phyloP scores from a whole-genome alignment of 2,113 vertebrate species.

The Spea bombifrons region DNA sequence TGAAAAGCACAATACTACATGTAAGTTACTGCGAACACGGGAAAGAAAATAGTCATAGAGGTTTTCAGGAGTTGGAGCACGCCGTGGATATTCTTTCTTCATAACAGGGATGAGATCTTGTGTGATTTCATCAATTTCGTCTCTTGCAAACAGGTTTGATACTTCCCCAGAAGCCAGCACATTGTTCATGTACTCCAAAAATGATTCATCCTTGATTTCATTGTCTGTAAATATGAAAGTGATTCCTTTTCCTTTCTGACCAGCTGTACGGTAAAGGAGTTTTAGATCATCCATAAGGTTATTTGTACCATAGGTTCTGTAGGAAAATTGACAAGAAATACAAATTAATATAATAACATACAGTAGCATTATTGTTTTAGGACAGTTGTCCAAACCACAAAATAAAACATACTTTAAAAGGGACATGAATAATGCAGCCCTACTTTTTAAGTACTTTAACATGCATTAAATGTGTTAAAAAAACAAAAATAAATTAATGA shows the following conservation, averaged over 20 bases:
- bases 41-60: slow-evolving; percentile 79
- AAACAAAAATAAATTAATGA: too few relatives aligned
- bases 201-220: slow-evolving; percentile 80
- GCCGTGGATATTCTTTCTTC: slow-evolving; percentile 72
- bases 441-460: too few relatives aligned
- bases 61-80: slow-evolving; percentile 69
- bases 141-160: slow-evolving; percentile 77
- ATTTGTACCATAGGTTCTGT: slow-evolving; percentile 71
- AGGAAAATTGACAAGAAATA: slow-evolving; percentile 29
- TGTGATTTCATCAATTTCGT: slow-evolving; percentile 77
- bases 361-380: too few relatives aligned
- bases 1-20: slow-evolving; percentile 81
- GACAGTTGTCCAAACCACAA: too few relatives aligned
- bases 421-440: too few relatives aligned
- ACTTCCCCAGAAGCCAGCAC: slow-evolving; percentile 78
- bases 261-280: slow-evolving; percentile 72
- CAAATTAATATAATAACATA: too few relatives aligned
- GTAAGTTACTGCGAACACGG: slow-evolving; percentile 72
- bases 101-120: slow-evolving; percentile 72
- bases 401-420: too few relatives aligned
- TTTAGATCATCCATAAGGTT: slow-evolving; percentile 83
- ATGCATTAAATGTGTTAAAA: too few relatives aligned
- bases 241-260: slow-evolving; percentile 72
- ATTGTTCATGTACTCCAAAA: slow-evolving; percentile 83
- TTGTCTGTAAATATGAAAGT: slow-evolving; percentile 80